These are phyloP conservation scores for Tachina lurida DNA, from an alignment of 2,888 invertebrate genomes.

Conservation along the genomic window DNA sequence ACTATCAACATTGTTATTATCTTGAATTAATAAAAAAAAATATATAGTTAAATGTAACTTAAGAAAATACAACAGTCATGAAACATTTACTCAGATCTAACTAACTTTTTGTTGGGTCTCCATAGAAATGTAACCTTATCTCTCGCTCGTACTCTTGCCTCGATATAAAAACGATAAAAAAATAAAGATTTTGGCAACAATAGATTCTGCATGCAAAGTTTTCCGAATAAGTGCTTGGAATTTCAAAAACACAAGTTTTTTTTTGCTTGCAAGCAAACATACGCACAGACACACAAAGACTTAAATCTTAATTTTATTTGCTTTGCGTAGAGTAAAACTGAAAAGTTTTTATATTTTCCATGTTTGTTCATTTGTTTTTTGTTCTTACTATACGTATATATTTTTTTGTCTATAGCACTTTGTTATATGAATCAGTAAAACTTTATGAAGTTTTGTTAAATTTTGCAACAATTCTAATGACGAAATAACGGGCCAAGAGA, in stretches of 20 bases:
- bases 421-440: constrained; percentile 36
- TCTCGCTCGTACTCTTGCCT: neutral
- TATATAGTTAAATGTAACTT: constrained; percentile 48
- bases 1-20: constrained; percentile 6
- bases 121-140: constrained; percentile 42
- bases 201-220: constrained; percentile 49
- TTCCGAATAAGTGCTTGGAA: constrained; percentile 42
- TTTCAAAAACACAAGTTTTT: constrained; percentile 49
- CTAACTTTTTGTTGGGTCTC: constrained; percentile 38
- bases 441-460: constrained; percentile 58
- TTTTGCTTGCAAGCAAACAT: neutral
- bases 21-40: neutral
- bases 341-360: constrained; percentile 23
- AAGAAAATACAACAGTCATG: constrained; percentile 32
- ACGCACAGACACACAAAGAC: no score
- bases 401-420: constrained; percentile 14
- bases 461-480: constrained; percentile 56
- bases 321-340: constrained; percentile 16
- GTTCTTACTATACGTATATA: constrained; percentile 13
- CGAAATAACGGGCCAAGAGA: constrained; percentile 3
- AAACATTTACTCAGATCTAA: constrained; percentile 1
- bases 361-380: constrained; percentile 5
- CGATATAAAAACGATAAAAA: neutral
- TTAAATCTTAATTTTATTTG: neutral
- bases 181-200: constrained; percentile 10